phyloP scores from a whole-genome alignment of 2,888 invertebrate species.

The Limnephilus rhombicus region DNA sequence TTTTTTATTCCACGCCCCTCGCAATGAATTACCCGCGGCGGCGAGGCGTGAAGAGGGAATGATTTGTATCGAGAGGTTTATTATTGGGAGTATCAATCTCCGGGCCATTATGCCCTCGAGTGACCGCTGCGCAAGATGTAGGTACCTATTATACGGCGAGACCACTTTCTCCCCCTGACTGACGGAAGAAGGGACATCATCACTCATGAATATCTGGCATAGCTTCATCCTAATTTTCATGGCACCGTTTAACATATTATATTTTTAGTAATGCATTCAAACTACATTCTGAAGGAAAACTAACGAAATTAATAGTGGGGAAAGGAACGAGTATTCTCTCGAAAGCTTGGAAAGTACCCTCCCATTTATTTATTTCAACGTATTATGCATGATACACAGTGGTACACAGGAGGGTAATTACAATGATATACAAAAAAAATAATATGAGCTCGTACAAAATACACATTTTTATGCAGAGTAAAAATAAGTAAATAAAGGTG shows the following conservation, averaged over 20 bases:
- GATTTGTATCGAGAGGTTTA: conserved; percentile 51
- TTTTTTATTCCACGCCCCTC: conserved; percentile 45
- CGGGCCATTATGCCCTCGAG: conserved; percentile 10
- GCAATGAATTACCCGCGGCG: conserved; percentile 48
- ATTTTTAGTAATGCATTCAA: too few species aligned
- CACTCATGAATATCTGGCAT: neutral
- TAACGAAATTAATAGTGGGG: too few species aligned
- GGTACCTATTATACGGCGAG: neutral
- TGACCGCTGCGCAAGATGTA: neutral
- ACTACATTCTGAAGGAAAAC: too few species aligned
- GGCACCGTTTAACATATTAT: neutral
- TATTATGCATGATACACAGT: too few species aligned
- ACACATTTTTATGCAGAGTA: too few species aligned
- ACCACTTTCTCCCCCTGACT: neutral
- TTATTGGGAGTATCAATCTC: conserved; percentile 52
- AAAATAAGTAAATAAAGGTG: too few species aligned
- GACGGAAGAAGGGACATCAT: neutral
- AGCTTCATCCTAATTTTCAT: neutral
- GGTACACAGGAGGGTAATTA: too few species aligned
- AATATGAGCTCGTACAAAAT: too few species aligned
- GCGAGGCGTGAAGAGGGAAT: conserved; percentile 54
- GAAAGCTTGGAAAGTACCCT: too few species aligned
- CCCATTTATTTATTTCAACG: too few species aligned
- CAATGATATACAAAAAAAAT: too few species aligned
- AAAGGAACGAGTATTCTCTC: too few species aligned